These are phyloP conservation scores for Embidobia sp. DNA, from an alignment of 2,888 invertebrate genomes.

Conservation along the genomic window DNA sequence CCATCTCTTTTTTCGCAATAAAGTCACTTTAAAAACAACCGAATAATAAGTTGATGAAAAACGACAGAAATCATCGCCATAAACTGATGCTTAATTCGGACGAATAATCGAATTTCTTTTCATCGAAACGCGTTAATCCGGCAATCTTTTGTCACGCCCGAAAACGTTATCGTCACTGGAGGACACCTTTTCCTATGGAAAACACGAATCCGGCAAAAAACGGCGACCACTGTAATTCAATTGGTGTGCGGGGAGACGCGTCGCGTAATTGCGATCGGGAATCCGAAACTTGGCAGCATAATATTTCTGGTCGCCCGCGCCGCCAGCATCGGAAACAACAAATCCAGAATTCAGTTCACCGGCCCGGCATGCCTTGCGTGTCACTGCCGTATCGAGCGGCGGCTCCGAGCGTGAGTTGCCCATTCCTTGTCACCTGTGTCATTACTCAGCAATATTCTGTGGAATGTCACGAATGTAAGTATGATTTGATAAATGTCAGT, in stretches of 20 bases:
- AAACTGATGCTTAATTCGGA: too few relatives aligned
- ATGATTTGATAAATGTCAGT: slow-evolving; percentile 51
- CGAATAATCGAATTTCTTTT: too few relatives aligned
- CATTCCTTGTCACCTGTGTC: slow-evolving; percentile 58
- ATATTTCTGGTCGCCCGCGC: slow-evolving; percentile 20
- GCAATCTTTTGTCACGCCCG: too few relatives aligned
- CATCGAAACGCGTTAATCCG: too few relatives aligned
- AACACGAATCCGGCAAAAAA: neutral
- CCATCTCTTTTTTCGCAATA: too few relatives aligned
- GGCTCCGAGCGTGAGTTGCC: slow-evolving; percentile 33
- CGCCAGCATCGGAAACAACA: slow-evolving; percentile 30
- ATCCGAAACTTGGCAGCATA: slow-evolving; percentile 20
- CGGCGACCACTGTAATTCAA: neutral
- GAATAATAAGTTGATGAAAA: too few relatives aligned
- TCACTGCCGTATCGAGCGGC: slow-evolving; percentile 42
- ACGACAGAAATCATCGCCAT: too few relatives aligned
- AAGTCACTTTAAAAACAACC: too few relatives aligned
- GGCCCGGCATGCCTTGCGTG: slow-evolving; percentile 37
- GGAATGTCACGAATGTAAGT: slow-evolving; percentile 47
- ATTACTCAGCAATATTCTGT: slow-evolving; percentile 47
- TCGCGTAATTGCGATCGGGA: slow-evolving; percentile 33
- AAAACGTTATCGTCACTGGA: neutral
- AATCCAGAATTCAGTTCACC: slow-evolving; percentile 37
- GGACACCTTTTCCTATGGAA: neutral
- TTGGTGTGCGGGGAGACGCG: neutral